These are phyloP conservation scores for Delichon dasypus DNA, from an alignment of 2,797 vertebrate genomes.

Conservation along the genomic window DNA sequence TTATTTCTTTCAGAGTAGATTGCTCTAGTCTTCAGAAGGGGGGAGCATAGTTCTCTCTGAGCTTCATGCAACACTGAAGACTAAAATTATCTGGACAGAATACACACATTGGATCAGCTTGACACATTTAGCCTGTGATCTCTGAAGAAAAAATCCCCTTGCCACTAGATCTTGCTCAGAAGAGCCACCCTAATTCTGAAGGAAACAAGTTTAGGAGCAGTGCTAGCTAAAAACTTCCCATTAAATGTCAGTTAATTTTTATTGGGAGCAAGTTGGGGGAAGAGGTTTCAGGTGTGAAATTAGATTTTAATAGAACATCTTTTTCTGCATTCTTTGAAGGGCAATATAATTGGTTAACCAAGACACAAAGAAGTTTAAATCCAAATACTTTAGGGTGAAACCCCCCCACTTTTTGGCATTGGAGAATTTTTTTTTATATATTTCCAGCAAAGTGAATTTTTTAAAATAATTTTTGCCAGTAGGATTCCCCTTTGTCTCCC, in stretches of 20 bases:
- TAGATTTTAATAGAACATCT: neutral
- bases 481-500: neutral
- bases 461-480: neutral
- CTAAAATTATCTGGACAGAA: neutral
- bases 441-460: neutral
- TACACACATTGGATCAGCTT: neutral
- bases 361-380: neutral
- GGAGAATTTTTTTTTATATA: neutral
- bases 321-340: neutral
- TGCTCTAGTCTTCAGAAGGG: neutral
- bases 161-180: neutral
- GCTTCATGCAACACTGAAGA: neutral
- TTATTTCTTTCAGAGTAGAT: neutral
- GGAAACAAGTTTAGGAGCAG: neutral
- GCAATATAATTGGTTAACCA: neutral
- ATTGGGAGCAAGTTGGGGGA: fast-evolving
- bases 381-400: neutral
- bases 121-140: neutral
- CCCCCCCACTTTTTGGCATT: fast-evolving
- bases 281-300: neutral
- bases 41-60: neutral
- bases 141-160: neutral
- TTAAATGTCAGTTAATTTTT: neutral
- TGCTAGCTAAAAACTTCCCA: neutral
- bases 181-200: neutral